Percentiles rank a stretch among this genome's conserved stretches.
phyloP scores from a whole-genome alignment of 2,113 vertebrate genomes.

The Dipodomys stephensi region DNA sequence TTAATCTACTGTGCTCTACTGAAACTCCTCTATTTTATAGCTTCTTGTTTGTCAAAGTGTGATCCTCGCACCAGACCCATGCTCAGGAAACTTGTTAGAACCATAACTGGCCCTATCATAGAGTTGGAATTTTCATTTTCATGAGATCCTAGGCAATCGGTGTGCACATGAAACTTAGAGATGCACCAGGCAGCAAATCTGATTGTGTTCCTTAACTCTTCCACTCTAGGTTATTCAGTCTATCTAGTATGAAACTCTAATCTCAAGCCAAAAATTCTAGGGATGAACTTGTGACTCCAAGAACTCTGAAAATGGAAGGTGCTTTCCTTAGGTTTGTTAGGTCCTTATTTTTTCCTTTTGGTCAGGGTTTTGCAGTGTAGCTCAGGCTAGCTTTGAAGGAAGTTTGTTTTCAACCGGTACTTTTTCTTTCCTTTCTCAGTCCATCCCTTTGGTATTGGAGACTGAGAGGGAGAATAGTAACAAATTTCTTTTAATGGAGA shows the following conservation, averaged over 20 bases:
- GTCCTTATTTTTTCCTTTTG: no score
- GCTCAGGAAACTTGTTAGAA: not conserved
- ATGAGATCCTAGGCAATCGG: slow-evolving; percentile 21
- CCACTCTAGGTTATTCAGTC: slow-evolving; percentile 1
- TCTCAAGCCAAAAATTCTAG: slow-evolving; percentile 18
- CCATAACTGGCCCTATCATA: slow-evolving; percentile 13
- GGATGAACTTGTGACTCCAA: not conserved
- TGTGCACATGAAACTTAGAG: not conserved
- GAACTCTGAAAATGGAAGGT: slow-evolving; percentile 25
- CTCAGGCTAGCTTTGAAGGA: not conserved
- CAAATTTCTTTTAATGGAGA: not conserved
- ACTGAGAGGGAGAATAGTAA: not conserved
- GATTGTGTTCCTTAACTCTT: not conserved
- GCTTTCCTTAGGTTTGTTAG: not conserved
- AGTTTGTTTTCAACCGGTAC: not conserved
- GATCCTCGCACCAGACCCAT: not conserved
- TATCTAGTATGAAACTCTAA: slow-evolving; percentile 21
- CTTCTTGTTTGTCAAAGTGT: slow-evolving; percentile 10
- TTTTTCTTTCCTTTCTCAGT: not conserved
- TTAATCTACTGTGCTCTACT: not conserved
- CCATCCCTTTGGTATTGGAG: not conserved
- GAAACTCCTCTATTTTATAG: not conserved
- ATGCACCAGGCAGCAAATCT: not conserved
- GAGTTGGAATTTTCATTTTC: slow-evolving; percentile 23
- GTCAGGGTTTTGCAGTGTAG: not conserved